Conservation (phyloP, 2,888 invertebrate genomes). For the Tromatobia lineatoria region DNA sequence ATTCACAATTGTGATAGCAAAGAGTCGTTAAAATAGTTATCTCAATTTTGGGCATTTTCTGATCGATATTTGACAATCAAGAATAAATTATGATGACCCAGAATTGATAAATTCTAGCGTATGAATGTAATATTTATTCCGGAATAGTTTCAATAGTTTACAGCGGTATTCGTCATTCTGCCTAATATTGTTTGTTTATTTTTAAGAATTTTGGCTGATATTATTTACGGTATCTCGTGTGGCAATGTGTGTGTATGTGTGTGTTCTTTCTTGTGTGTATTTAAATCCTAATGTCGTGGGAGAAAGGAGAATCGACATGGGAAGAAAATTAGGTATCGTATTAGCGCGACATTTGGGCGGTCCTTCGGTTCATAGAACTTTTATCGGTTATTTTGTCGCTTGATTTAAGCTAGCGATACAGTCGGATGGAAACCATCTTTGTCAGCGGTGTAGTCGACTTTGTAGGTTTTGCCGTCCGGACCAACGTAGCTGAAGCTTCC, state of each 20-base stretch:
- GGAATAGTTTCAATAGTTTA: neutral
- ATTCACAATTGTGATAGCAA: conserved; percentile 1
- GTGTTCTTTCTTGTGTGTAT: neutral
- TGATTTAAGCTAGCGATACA: conserved; percentile 78
- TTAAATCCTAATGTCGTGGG: neutral
- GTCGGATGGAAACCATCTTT: conserved; percentile 83
- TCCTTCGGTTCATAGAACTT: conserved; percentile 34
- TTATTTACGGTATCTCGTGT: neutral
- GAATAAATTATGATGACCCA: neutral
- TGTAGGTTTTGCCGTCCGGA: conserved; percentile 83
- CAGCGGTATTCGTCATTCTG: neutral
- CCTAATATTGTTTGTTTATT: neutral
- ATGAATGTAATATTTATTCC: neutral
- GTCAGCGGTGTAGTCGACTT: conserved; percentile 83
- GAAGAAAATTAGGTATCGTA: conserved; percentile 22
- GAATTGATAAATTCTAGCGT: neutral
- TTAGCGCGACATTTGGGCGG: conserved; percentile 51
- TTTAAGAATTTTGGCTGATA: neutral
- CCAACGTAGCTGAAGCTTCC: conserved; percentile 82
- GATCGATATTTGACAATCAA: neutral
- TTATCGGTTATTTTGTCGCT: neutral
- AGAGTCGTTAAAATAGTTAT: neutral
- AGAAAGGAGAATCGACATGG: neutral
- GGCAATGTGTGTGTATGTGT: neutral
- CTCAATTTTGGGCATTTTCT: neutral